Evolutionary conservation across 2,888 invertebrate genomes (phyloP).

Genomic region (Drosophila barbarae): DNA sequence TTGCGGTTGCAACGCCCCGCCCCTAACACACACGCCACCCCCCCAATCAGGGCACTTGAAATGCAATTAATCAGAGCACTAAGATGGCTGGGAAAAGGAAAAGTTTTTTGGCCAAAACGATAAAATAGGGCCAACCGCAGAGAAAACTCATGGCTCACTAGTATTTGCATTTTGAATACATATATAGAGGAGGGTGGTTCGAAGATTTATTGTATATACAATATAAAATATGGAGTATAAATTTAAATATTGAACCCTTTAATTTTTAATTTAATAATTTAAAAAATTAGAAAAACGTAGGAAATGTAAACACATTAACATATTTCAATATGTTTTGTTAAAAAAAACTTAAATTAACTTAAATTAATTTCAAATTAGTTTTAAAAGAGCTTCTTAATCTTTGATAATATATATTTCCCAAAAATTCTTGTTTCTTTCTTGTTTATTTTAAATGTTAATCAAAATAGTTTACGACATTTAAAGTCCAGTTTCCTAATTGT

Average conservation of each 20-base stretch:
- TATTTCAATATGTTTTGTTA: no score
- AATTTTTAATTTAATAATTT: no score
- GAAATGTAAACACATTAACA: no score
- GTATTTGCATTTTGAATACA: neutral
- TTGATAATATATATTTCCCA: neutral
- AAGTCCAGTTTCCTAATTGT: constrained; percentile 1
- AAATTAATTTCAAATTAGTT: neutral
- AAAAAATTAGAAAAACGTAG: no score
- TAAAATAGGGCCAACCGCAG: constrained; percentile 51
- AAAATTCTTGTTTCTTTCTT: neutral
- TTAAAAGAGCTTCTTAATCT: neutral
- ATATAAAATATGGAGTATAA: neutral
- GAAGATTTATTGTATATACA: neutral
- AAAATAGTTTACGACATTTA: neutral
- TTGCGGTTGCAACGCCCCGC: constrained; percentile 22
- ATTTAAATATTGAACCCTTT: no score
- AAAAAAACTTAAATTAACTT: no score
- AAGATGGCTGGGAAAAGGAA: constrained; percentile 47
- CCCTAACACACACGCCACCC: neutral
- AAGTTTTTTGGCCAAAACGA: constrained; percentile 42
- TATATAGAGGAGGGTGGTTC: neutral
- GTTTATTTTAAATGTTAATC: neutral
- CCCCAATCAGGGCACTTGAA: constrained; percentile 54
- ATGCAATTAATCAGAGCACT: constrained; percentile 67
- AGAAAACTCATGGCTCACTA: constrained; percentile 19